Base-by-base conservation (phyloP, 2,888 invertebrate genomes). In the Scaptomyza tumidula region DNA sequence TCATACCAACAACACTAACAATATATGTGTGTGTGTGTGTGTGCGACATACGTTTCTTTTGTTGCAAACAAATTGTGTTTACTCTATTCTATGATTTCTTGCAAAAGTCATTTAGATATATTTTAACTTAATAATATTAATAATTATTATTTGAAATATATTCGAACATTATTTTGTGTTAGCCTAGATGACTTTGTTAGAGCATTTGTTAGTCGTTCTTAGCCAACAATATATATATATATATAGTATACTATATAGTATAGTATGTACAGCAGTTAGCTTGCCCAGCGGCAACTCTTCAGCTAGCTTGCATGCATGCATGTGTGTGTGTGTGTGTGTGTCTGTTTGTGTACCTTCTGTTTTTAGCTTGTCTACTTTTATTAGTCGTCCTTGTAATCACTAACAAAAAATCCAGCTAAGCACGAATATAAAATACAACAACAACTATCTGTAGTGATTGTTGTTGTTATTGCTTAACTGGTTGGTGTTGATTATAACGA, bases 401-500 rank as follows among this genome's bases (percentile, higher is more conserved):
- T 85, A 70, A 65, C 75, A 66, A 75, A 65, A 66, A 75, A 65
- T 27, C 66, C 56, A 65, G 61, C 69, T 39, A 46, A 58, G 48
- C 56, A 33, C 41, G 29, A 37, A 52, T 37, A 45, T 29, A 39
- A 56, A 57, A 45, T 41, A 53, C 33, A 33, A 54, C 50, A 52
- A 39, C 33, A 24, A 33, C 39, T 7, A 37, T 31, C 4, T 45
- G 24, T 27, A 50, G 63, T 48, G 52, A 50, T 48, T 66, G 58
- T 39, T 72, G 62, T 45, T 76, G 71, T 77, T 77, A 69, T 74
- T 73, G 75, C 79, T 70, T 69, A 83, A 78, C 83, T 81, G 77
- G 63, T 86, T 84, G 79, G 67, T 83, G 86, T 86, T 84, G 84
- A 84, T 86, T 84, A 74, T 78, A 81, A 78, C 81, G 85, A 78